Evolutionary conservation across 2,888 invertebrate species (phyloP).

Genomic region (Hoplodrina ambigua): DNA sequence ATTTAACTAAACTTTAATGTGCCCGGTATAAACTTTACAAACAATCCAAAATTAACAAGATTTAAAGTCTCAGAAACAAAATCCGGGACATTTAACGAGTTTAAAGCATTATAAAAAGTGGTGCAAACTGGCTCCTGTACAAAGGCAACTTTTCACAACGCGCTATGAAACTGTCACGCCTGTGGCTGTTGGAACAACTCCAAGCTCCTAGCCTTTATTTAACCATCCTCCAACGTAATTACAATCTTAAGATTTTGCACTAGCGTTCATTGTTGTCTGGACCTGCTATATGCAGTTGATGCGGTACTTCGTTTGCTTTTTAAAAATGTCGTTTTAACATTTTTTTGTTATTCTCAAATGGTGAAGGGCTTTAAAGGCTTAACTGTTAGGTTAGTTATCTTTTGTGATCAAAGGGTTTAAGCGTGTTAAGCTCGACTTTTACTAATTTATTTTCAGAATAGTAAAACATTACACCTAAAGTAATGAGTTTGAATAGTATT

Average conservation of each 20-base stretch:
- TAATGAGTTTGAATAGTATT: no score
- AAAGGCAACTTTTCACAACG: constrained; percentile 74
- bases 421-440: not conserved
- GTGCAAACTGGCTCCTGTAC: constrained; percentile 66
- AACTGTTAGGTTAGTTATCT: constrained; percentile 25
- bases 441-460: not conserved
- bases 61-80: constrained; percentile 61
- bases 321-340: constrained; percentile 49
- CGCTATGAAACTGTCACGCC: constrained; percentile 75
- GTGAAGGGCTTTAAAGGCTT: constrained; percentile 40
- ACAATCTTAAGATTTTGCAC: constrained; percentile 37
- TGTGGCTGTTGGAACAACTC: constrained; percentile 68
- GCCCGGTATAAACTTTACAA: constrained; percentile 42
- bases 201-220: constrained; percentile 58
- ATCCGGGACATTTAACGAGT: constrained; percentile 61
- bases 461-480: no score
- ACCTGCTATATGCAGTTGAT: constrained; percentile 40
- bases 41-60: constrained; percentile 65
- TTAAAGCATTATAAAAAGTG: constrained; percentile 62
- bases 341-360: constrained; percentile 58
- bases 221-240: constrained; percentile 38
- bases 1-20: constrained; percentile 37
- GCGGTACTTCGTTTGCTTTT: constrained; percentile 47
- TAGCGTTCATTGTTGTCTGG: constrained; percentile 43
- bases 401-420: constrained; percentile 29